These are phyloP conservation scores for Pseudopipra pipra DNA, from an alignment of 2,113 vertebrate genomes.

Conservation along the genomic window DNA sequence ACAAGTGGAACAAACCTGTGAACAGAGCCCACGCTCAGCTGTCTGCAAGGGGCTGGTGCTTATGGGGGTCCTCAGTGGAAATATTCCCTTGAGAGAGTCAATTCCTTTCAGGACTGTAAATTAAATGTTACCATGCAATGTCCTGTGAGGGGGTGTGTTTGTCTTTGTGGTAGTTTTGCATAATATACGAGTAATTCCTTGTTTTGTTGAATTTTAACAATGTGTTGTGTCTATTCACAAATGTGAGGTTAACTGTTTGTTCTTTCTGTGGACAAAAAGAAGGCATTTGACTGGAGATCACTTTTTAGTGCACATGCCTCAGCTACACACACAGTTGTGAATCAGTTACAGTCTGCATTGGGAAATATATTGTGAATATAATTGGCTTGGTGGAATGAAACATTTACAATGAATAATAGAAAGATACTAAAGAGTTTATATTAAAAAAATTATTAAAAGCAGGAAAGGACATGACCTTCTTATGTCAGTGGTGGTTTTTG, in stretches of 20 bases:
- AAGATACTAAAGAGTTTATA: neutral
- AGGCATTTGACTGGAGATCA: neutral
- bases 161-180: neutral
- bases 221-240: neutral
- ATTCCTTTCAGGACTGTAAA: neutral
- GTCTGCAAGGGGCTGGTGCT: neutral
- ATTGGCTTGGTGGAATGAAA: constrained; percentile 2
- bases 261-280: neutral
- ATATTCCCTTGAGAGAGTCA: neutral
- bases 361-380: neutral
- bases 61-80: neutral
- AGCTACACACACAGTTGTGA: neutral
- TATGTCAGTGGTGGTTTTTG: constrained; percentile 20
- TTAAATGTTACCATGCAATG: neutral
- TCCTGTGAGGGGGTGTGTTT: neutral
- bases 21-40: neutral
- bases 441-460: neutral
- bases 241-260: neutral
- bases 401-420: neutral
- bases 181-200: neutral
- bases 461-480: constrained; percentile 9
- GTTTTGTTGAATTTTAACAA: neutral
- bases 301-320: neutral
- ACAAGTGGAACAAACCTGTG: neutral
- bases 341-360: neutral